Percentiles rank a stretch among this genome's conserved stretches.
Evolutionary conservation across 2,888 invertebrate genomes (phyloP).

Genomic region (Tenodera sinensis): DNA sequence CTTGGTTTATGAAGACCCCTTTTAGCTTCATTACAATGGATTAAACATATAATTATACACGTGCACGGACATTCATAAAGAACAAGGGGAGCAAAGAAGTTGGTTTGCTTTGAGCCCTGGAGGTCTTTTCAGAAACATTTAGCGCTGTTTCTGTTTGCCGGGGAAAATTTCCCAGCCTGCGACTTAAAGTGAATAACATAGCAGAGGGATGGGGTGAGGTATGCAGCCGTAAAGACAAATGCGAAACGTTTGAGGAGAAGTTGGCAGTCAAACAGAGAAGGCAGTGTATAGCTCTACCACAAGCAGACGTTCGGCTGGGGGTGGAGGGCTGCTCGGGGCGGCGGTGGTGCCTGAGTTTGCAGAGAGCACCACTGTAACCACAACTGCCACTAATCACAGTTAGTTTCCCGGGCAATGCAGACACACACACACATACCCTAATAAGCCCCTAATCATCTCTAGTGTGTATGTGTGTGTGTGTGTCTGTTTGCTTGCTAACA

Average conservation of each 20-base stretch:
- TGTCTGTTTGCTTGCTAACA: not conserved
- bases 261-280: not conserved
- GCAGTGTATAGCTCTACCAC: not conserved
- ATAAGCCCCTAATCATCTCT: constrained; percentile 18
- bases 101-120: not conserved
- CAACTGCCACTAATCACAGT: constrained; percentile 15
- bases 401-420: constrained; percentile 5
- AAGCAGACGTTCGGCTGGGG: not conserved
- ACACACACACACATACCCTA: constrained; percentile 8
- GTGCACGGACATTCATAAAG: not conserved
- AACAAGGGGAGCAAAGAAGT: not conserved
- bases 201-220: not conserved
- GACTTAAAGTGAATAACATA: not conserved
- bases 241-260: not conserved
- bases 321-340: not conserved
- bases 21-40: not conserved
- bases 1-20: not conserved
- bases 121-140: not conserved
- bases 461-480: not conserved
- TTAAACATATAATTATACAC: not conserved
- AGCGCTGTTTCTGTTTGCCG: not conserved
- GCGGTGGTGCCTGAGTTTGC: not conserved
- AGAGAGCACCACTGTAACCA: not conserved
- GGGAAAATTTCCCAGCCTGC: not conserved
- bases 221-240: not conserved